Evolutionary conservation across 2,888 invertebrate genomes (phyloP), one percentile per base, ranked within the genome.

Genomic region (Bombyx huttoni): DNA sequence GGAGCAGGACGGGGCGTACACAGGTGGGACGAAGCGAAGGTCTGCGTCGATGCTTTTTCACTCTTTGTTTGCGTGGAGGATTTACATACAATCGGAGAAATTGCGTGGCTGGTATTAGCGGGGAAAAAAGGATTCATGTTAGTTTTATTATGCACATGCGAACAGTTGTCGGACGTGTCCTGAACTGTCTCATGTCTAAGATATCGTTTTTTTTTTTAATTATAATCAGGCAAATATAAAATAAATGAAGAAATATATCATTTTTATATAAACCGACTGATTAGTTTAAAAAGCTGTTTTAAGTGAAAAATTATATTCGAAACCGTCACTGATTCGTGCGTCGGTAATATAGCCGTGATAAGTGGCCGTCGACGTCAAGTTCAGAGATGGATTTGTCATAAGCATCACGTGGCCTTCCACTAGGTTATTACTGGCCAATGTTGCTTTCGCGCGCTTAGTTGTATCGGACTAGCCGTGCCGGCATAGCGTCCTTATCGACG

Each of bases 81-180:
- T 86, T 86, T 85, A 81, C 85, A 86, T 84, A 83, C 85, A 86
- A 84, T 85, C 79, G 81, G 78, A 77, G 81, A 84, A 84, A 83
- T 86, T 84, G 81, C 81, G 78, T 80, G 75, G 75, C 70, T 77
- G 69, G 71, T 73, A 73, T 69, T 67, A 65, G 64, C 63, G 70
- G 65, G 67, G 70, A 68, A 77, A 79, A 79, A 80, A 78, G 72
- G 68, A 75, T 79, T 69, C 67, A 65, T 77, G 75, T 76, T 13
- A 77, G 70, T 76, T 75, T 75, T 74, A 24, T 24, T 24, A 77
- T 81, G 70, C 76, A 75, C 73, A 71, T 70, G 69, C n/a, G n/a
- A n/a, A 70, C 64, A 70, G 64, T 68, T 73, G 56, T 68, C 62
- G 64, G 70, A 67, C 66, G 62, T 63, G 58, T 57, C 62, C 60